A percentile compares a stretch with the other conserved stretches of the same genome.
Evolutionary conservation across 2,797 vertebrate genomes (phyloP).

Genomic region (Hemitrygon akajei): DNA sequence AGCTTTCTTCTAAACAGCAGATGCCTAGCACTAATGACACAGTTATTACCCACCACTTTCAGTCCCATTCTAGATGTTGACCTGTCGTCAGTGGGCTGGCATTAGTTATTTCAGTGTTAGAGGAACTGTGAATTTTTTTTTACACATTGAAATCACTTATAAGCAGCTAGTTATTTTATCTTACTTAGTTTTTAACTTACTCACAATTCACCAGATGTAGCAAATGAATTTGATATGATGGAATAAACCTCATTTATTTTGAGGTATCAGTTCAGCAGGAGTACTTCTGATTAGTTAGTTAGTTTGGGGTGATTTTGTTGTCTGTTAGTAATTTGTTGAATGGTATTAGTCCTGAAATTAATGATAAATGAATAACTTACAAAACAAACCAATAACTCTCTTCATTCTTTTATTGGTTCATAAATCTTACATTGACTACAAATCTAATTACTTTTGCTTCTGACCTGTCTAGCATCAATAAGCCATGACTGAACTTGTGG

Average conservation of each 20-base stretch:
- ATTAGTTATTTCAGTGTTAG: not conserved
- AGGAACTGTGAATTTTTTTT: not conserved
- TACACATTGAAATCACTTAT: not conserved
- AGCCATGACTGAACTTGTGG: not conserved
- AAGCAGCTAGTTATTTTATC: not conserved
- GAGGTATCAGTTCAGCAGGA: not conserved
- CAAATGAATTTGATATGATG: not conserved
- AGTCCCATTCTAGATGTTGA: not conserved
- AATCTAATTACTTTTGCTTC: not conserved
- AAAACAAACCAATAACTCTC: not conserved
- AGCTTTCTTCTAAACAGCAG: not conserved
- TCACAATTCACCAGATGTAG: not conserved
- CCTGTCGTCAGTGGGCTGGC: not conserved
- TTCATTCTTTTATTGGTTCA: constrained; percentile 2
- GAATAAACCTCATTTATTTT: not conserved
- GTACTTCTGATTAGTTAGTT: not conserved
- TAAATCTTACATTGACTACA: not conserved
- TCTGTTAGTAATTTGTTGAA: not conserved
- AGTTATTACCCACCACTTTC: not conserved
- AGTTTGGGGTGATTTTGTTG: not conserved
- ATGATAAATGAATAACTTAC: not conserved
- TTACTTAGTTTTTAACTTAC: not conserved
- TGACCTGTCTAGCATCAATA: not conserved
- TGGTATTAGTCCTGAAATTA: not conserved
- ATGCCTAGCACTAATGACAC: not conserved